These are phyloP conservation scores for Pheosia gnoma DNA, from an alignment of 2,888 invertebrate species.

Conservation along the genomic window DNA sequence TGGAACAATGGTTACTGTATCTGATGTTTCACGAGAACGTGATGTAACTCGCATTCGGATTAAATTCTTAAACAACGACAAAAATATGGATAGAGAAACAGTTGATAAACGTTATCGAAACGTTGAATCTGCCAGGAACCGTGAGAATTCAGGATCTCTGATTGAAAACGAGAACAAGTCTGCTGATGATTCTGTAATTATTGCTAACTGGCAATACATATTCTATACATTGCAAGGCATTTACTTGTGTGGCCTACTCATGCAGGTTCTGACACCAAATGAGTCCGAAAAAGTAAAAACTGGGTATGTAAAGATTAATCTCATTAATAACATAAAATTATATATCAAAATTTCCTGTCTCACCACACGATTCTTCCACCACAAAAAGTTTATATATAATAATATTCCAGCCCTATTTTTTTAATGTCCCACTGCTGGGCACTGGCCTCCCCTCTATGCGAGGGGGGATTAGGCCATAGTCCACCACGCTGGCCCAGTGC, in stretches of 20 bases:
- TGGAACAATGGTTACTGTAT: constrained; percentile 12
- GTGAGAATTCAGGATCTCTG: constrained; percentile 15
- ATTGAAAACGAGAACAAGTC: constrained; percentile 21
- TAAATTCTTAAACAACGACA: constrained; percentile 14
- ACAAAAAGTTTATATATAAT: too few relatives aligned
- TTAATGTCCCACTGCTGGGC: too few relatives aligned
- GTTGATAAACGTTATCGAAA: constrained; percentile 29
- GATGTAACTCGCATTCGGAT: constrained; percentile 12
- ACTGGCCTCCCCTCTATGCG: too few relatives aligned
- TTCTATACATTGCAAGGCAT: constrained; percentile 66
- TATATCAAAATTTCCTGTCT: too few relatives aligned
- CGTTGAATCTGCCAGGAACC: constrained; percentile 21
- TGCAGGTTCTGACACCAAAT: constrained; percentile 52
- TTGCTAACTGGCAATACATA: constrained; percentile 60
- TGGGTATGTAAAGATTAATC: constrained; percentile 31
- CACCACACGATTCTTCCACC: too few relatives aligned
- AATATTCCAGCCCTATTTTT: too few relatives aligned
- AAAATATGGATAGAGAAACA: constrained; percentile 24
- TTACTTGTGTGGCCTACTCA: constrained; percentile 60
- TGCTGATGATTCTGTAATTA: constrained; percentile 17
- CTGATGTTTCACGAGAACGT: constrained; percentile 8
- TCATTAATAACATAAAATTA: too few relatives aligned
- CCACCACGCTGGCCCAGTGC: too few relatives aligned
- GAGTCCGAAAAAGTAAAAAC: constrained; percentile 36
- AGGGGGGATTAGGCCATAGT: too few relatives aligned